Evolutionary conservation across 2,797 vertebrate genomes (phyloP).

Genomic region (Pseudomugil gertrudae): DNA sequence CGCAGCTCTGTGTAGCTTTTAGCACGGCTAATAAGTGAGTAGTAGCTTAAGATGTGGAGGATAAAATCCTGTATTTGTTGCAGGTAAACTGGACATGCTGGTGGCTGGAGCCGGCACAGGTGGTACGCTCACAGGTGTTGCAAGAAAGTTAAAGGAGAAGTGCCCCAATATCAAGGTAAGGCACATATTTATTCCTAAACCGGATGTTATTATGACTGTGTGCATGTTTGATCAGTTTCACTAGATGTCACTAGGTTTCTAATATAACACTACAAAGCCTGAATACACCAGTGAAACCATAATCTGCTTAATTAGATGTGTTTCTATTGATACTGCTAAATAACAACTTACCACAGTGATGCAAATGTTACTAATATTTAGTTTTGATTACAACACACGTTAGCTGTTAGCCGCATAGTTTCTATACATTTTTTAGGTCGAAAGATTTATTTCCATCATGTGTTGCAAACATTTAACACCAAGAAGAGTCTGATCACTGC

Average conservation of each 20-base stretch:
- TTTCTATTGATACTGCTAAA: too few relatives aligned
- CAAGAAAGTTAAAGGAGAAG: constrained; percentile 91
- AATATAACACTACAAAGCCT: background rate
- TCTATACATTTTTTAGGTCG: too few relatives aligned
- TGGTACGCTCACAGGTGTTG: constrained; percentile 90
- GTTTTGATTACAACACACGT: too few relatives aligned
- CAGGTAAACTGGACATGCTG: constrained; percentile 92
- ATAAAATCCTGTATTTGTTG: background rate
- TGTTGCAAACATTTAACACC: too few relatives aligned
- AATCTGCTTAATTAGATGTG: background rate
- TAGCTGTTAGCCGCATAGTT: too few relatives aligned
- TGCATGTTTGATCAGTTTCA: background rate
- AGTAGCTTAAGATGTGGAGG: background rate
- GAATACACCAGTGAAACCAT: background rate
- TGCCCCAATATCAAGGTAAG: constrained; percentile 87
- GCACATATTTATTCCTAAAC: background rate
- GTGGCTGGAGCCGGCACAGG: constrained; percentile 89
- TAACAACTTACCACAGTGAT: too few relatives aligned
- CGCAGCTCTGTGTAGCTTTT: too few relatives aligned
- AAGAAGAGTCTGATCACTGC: too few relatives aligned
- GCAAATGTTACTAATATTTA: too few relatives aligned
- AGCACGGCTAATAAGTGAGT: too few relatives aligned
- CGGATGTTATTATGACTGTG: background rate
- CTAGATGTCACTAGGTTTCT: background rate
- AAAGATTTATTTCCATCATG: too few relatives aligned